phyloP scores from a whole-genome alignment of 2,888 invertebrate species.

The Spodoptera exigua region DNA sequence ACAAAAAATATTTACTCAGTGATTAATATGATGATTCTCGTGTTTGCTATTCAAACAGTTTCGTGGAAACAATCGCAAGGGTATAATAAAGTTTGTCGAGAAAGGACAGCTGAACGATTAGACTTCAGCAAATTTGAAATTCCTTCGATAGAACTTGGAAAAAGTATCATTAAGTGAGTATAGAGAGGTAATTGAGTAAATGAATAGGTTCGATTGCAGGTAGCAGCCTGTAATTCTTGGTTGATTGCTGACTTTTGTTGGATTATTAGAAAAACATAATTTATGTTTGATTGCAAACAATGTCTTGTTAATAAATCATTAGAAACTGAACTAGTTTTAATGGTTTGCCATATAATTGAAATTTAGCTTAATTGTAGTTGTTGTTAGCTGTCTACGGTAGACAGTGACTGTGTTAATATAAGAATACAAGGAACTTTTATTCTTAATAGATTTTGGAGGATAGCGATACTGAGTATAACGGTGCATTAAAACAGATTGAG shows the following conservation, averaged over 20 bases:
- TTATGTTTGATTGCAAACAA: slow-evolving; percentile 10
- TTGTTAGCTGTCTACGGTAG: too few relatives aligned
- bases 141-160: slow-evolving; percentile 19
- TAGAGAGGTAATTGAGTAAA: slow-evolving; percentile 39
- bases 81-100: slow-evolving; percentile 19
- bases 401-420: too few relatives aligned
- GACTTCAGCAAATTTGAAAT: slow-evolving; percentile 23
- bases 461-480: too few relatives aligned
- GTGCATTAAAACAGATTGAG: too few relatives aligned
- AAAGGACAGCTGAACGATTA: slow-evolving; percentile 46
- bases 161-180: slow-evolving; percentile 22
- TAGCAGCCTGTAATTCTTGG: slow-evolving; percentile 30
- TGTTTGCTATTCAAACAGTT: slow-evolving; percentile 8
- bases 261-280: neutral
- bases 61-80: slow-evolving; percentile 14
- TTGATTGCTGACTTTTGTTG: slow-evolving; percentile 6
- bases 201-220: slow-evolving; percentile 31
- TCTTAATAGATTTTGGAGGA: too few relatives aligned
- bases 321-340: neutral
- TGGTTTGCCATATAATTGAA: too few relatives aligned
- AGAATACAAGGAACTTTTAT: too few relatives aligned
- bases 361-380: too few relatives aligned
- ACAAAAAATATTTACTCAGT: slow-evolving; percentile 6
- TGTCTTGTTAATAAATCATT: neutral
- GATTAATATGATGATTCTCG: neutral